Evolutionary conservation across 2,888 invertebrate genomes (phyloP).

Genomic region (Trichopria drosophilae): DNA sequence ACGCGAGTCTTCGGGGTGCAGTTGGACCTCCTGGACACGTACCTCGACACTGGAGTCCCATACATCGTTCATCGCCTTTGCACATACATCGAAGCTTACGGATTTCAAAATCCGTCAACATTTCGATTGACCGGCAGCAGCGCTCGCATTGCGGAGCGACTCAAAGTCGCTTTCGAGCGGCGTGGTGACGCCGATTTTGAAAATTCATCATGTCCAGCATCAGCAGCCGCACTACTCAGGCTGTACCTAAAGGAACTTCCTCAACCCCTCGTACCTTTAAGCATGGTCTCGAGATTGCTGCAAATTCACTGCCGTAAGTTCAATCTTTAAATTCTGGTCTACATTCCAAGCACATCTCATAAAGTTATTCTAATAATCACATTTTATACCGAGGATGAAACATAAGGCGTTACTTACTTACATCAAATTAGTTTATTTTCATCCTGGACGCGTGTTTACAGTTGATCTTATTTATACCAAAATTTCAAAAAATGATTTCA

Average conservation of each 20-base stretch:
- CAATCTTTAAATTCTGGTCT: no score
- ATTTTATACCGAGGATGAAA: no score
- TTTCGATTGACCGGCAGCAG: constrained; percentile 64
- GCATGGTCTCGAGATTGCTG: constrained; percentile 56
- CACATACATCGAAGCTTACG: constrained; percentile 58
- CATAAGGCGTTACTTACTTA: no score
- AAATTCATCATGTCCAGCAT: constrained; percentile 60
- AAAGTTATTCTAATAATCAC: no score
- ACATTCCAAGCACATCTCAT: no score
- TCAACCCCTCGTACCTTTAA: constrained; percentile 60
- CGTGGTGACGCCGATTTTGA: constrained; percentile 63
- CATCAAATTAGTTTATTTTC: no score
- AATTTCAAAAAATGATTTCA: no score
- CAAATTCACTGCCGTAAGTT: constrained; percentile 52
- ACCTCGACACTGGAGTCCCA: constrained; percentile 56
- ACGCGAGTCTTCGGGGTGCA: constrained; percentile 52
- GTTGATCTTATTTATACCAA: no score
- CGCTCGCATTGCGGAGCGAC: constrained; percentile 60
- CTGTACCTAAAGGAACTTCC: constrained; percentile 64
- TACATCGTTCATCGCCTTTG: constrained; percentile 57
- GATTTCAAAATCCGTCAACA: constrained; percentile 51
- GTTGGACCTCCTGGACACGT: constrained; percentile 51
- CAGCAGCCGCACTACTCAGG: constrained; percentile 63
- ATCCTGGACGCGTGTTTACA: no score
- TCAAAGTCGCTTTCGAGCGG: constrained; percentile 61